Evolutionary conservation across 2,797 vertebrate species (phyloP).

Genomic region (Rallus crepitans): DNA sequence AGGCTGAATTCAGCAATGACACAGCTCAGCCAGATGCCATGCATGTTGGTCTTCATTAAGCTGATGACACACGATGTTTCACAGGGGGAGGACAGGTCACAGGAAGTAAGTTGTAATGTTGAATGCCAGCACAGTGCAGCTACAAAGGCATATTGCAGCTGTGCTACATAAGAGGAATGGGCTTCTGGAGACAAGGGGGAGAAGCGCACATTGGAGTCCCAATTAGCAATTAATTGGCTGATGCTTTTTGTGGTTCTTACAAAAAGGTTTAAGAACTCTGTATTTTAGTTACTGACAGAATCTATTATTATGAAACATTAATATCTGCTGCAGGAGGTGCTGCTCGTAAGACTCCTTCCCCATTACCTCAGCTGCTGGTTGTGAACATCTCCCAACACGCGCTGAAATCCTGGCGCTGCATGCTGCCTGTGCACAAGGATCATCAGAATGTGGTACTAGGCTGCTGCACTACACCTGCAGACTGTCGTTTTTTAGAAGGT

Average conservation of each 20-base stretch:
- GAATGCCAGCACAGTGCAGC: fast-evolving
- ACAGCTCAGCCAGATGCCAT: neutral
- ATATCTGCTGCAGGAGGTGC: neutral
- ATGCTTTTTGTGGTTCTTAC: neutral
- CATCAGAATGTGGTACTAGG: neutral
- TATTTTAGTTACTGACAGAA: neutral
- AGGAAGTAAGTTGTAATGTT: neutral
- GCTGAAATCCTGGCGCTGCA: neutral
- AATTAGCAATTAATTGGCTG: neutral
- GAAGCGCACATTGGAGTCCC: fast-evolving
- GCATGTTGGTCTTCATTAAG: neutral
- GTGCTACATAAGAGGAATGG: neutral
- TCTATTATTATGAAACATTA: neutral
- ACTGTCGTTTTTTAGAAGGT: neutral
- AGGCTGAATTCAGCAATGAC: neutral
- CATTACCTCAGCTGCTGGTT: neutral
- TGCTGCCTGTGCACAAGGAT: neutral
- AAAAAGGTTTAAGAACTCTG: neutral
- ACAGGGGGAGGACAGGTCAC: neutral
- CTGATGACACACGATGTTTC: neutral
- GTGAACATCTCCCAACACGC: neutral
- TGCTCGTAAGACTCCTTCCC: neutral
- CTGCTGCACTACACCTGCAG: neutral
- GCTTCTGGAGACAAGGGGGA: neutral
- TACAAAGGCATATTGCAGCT: neutral